These are phyloP conservation scores for Lithophane socia DNA, from an alignment of 2,888 invertebrate species.

Conservation along the genomic window DNA sequence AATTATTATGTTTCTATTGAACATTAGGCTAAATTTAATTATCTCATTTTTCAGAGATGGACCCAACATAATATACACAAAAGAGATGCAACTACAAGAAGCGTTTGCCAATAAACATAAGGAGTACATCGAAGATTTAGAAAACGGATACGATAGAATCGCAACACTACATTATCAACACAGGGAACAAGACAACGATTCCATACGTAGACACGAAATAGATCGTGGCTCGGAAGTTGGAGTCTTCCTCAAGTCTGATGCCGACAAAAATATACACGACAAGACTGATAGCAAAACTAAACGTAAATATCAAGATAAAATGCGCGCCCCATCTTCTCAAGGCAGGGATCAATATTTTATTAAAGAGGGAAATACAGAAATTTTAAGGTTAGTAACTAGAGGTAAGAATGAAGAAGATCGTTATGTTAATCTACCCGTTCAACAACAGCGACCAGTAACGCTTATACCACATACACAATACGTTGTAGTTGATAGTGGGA, in stretches of 20 bases:
- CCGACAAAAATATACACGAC: slow-evolving; percentile 76
- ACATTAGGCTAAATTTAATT: background rate
- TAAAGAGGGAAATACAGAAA: slow-evolving; percentile 96
- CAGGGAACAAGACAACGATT: slow-evolving; percentile 92
- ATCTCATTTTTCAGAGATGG: slow-evolving; percentile 82
- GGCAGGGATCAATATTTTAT: slow-evolving; percentile 94
- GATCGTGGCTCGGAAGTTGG: slow-evolving; percentile 93
- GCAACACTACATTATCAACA: slow-evolving; percentile 86
- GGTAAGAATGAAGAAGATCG: slow-evolving; percentile 92
- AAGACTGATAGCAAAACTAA: slow-evolving; percentile 78
- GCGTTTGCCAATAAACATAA: slow-evolving; percentile 88
- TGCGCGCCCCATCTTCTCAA: slow-evolving; percentile 81
- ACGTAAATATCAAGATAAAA: slow-evolving; percentile 78
- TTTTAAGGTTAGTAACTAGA: slow-evolving; percentile 94
- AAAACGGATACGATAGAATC: slow-evolving; percentile 89
- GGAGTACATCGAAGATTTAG: slow-evolving; percentile 91
- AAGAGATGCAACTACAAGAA: slow-evolving; percentile 89
- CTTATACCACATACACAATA: slow-evolving; percentile 91
- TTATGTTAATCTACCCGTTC: slow-evolving; percentile 90
- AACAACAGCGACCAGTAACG: slow-evolving; percentile 89
- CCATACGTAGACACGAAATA: slow-evolving; percentile 94
- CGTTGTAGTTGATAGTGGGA: slow-evolving; percentile 94
- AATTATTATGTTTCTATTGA: background rate
- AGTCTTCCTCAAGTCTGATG: slow-evolving; percentile 86
- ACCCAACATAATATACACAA: slow-evolving; percentile 89